These are phyloP conservation scores for Phenacoccus solenopsis DNA, from an alignment of 1,140 invertebrate genomes.

Conservation along the genomic window DNA sequence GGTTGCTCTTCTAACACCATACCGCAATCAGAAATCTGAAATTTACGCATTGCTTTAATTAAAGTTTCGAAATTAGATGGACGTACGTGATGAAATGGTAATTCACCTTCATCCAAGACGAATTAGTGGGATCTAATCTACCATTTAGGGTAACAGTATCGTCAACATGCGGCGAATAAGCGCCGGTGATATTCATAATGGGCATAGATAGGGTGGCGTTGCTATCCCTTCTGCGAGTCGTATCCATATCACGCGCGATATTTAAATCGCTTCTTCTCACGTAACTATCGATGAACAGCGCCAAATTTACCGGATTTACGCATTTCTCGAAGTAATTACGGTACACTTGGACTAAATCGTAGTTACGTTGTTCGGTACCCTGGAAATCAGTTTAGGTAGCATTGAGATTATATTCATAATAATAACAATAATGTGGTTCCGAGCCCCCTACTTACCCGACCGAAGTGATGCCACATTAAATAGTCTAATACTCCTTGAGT, in stretches of 20 bases:
- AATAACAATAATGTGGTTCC: too few relatives aligned
- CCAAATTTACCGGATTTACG: slow-evolving; percentile 87
- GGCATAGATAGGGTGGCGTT: slow-evolving; percentile 63
- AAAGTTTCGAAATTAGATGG: too few relatives aligned
- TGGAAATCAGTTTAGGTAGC: too few relatives aligned
- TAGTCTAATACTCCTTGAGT: slow-evolving; percentile 94
- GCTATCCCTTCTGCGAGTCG: slow-evolving; percentile 33
- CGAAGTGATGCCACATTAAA: slow-evolving; percentile 99
- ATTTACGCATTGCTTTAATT: slow-evolving; percentile 5
- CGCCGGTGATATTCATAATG: slow-evolving; percentile 87
- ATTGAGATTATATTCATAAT: too few relatives aligned
- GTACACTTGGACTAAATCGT: slow-evolving; percentile 87
- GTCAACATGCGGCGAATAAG: slow-evolving; percentile 88
- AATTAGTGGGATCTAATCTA: slow-evolving; percentile 84
- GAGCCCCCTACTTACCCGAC: slow-evolving; percentile 46
- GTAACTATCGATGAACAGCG: slow-evolving; percentile 90
- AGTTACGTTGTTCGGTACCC: slow-evolving; percentile 83
- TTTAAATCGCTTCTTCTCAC: slow-evolving; percentile 79
- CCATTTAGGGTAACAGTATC: slow-evolving; percentile 97
- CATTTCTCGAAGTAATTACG: slow-evolving; percentile 83
- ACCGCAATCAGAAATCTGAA: slow-evolving; percentile 87
- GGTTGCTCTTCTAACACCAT: slow-evolving; percentile 98
- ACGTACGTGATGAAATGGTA: not conserved
- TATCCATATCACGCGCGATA: slow-evolving; percentile 67
- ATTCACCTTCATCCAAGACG: slow-evolving; percentile 92